Base-by-base conservation (phyloP, 35 echinoderm and acorn worm species). In the Chiridota heheva region DNA sequence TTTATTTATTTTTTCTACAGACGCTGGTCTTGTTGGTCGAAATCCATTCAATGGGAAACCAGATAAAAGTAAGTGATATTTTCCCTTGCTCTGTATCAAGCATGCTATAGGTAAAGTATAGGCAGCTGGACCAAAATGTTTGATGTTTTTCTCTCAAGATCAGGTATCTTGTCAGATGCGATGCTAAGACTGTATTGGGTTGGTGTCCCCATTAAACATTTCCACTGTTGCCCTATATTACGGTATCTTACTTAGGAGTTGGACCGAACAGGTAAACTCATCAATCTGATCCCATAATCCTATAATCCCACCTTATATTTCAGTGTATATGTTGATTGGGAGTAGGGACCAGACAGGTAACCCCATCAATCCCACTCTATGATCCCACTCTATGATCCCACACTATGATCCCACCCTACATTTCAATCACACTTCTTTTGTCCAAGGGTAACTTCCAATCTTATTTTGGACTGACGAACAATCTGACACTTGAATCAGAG, bases 21-120 rank as follows among this genome's bases (percentile, higher is more conserved):
- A 90, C 32, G 81, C 81, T 39, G 81, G 73, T 22, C 59, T 90
- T 3, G 55, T 84, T 16, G 87, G 80, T 22, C 27, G 28, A 58
- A 93, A 88, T 81, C 90, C 90, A 16, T 84, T 93, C 35, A 32
- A 57, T 18, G 35, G 51, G 7, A 67, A 58, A 69, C 90, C 84
- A 37, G 72, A 79, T 40, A 76, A 36, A 70, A 79, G 90, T 93
- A 56, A 84, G 71, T 74, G 40, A 68, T 4, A 41, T 28, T 25
- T 2, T 68, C 1, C 4, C 3, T 60, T 12, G 32, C 32, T 26
- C 32, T 27, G 32, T 60, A 6, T 7, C 25, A 60, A 30, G 32
- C 58, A 60, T 0, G 7, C 25, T 60, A 60, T 30, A 0, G 3
- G 7, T 1, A 13, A 27, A 60, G 0, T 2, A 26, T 18, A 27